phyloP scores from a whole-genome alignment of 1,140 invertebrate genomes.

The Psilanteris sp. region DNA sequence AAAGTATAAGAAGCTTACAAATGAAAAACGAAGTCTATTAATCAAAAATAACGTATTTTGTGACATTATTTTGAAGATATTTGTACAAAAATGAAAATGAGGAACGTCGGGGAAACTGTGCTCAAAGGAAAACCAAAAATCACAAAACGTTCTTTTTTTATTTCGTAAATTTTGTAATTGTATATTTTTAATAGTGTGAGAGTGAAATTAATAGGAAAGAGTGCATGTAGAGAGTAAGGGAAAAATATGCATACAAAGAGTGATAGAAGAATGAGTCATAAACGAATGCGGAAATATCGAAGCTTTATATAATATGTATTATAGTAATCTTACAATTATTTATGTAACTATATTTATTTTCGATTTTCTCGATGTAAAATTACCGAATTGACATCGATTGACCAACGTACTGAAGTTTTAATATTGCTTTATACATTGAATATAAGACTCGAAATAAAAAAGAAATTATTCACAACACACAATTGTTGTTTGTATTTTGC shows the following conservation, averaged over 20 bases:
- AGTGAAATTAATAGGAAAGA: constrained; percentile 19
- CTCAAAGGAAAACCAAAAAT: constrained; percentile 63
- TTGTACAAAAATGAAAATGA: constrained; percentile 51
- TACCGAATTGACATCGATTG: constrained; percentile 71
- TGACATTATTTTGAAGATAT: constrained; percentile 37
- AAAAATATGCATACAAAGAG: constrained; percentile 12
- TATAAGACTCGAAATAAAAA: constrained; percentile 79
- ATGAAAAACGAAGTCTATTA: constrained; percentile 17
- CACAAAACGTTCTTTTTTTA: constrained; percentile 26
- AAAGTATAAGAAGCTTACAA: not conserved
- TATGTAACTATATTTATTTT: constrained; percentile 78
- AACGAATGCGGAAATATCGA: constrained; percentile 67
- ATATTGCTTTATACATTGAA: constrained; percentile 80
- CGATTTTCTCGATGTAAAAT: constrained; percentile 74
- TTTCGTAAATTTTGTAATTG: constrained; percentile 45
- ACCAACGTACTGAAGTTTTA: constrained; percentile 79
- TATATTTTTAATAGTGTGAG: constrained; percentile 38
- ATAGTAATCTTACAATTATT: constrained; percentile 79
- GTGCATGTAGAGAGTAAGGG: no score
- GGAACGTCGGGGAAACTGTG: constrained; percentile 47
- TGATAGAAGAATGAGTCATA: constrained; percentile 31
- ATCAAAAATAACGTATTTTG: constrained; percentile 54
- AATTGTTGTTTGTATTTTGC: no score
- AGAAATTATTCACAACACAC: constrained; percentile 59
- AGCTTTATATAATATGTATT: constrained; percentile 79